Conservation (phyloP, 2,113 vertebrate species). For the Struthio camelus region DNA sequence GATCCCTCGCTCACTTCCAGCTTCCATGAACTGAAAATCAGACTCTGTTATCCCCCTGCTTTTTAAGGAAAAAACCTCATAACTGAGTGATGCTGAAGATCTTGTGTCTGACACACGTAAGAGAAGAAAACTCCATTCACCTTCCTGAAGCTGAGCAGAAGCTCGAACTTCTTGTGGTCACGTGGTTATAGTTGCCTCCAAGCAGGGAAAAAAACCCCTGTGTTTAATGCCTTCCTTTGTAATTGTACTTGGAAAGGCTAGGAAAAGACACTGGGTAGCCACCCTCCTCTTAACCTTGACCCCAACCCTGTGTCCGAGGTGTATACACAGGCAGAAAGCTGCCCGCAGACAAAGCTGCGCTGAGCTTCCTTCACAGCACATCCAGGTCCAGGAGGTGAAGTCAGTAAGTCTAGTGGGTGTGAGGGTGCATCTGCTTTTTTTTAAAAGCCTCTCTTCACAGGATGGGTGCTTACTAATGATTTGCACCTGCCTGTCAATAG, state of each 20-base stretch:
- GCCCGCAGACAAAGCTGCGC: not conserved
- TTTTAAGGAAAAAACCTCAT: not conserved
- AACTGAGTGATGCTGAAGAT: not conserved
- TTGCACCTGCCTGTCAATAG: not conserved
- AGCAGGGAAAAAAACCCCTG: not conserved
- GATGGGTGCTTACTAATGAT: not conserved
- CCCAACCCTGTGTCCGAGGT: too few relatives aligned
- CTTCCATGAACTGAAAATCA: not conserved
- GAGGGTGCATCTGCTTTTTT: not conserved
- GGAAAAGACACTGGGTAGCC: not conserved
- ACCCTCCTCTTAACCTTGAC: not conserved
- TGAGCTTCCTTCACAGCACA: not conserved
- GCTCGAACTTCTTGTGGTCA: not conserved
- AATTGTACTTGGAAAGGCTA: not conserved
- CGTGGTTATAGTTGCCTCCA: too few relatives aligned
- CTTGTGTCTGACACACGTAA: not conserved
- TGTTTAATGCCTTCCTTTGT: not conserved
- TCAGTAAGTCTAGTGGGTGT: not conserved
- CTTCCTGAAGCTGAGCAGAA: not conserved
- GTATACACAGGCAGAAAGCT: not conserved
- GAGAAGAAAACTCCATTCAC: not conserved
- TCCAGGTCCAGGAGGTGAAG: rapidly evolving
- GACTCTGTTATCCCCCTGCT: not conserved
- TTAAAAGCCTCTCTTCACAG: not conserved
- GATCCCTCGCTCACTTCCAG: not conserved